Percentiles rank a stretch among this genome's conserved stretches.
Conservation (phyloP, 2,888 invertebrate genomes). For the Neoscelio sp. region DNA sequence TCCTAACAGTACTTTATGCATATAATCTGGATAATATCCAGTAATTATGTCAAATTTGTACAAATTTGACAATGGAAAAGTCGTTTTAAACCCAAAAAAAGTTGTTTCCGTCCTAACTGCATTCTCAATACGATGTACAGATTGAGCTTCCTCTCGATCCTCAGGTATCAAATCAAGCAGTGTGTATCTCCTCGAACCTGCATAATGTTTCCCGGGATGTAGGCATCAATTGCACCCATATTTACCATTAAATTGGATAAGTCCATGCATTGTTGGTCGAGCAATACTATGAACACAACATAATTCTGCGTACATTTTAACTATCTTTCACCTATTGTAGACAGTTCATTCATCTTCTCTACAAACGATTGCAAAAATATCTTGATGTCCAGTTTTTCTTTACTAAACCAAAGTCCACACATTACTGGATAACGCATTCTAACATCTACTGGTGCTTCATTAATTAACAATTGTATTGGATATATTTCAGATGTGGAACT, state of each 20-base stretch:
- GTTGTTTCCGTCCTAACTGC: background rate
- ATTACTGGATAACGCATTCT: slow-evolving; percentile 17
- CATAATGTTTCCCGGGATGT: background rate
- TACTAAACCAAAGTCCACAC: slow-evolving; percentile 44
- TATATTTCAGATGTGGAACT: slow-evolving; percentile 16
- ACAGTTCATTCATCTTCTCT: slow-evolving; percentile 28
- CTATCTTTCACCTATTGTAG: slow-evolving; percentile 12
- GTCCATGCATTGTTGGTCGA: background rate
- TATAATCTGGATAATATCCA: slow-evolving; percentile 46
- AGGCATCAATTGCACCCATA: background rate
- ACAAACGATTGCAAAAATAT: slow-evolving; percentile 43
- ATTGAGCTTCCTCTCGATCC: background rate
- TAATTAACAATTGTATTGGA: slow-evolving; percentile 20
- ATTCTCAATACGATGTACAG: background rate
- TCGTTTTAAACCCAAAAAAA: slow-evolving; percentile 19
- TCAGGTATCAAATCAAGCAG: background rate
- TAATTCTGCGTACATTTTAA: slow-evolving; percentile 34
- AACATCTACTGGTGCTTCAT: slow-evolving; percentile 31
- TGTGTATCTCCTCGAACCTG: background rate
- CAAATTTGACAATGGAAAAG: slow-evolving; percentile 26
- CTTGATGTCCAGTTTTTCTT: slow-evolving; percentile 31
- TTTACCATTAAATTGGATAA: background rate
- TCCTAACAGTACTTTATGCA: slow-evolving; percentile 50
- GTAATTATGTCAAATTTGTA: slow-evolving; percentile 44
- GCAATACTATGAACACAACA: background rate